Percentiles rank a stretch among this genome's conserved stretches.
Conservation (phyloP, 2,797 vertebrate genomes). For the Pterois miles region DNA sequence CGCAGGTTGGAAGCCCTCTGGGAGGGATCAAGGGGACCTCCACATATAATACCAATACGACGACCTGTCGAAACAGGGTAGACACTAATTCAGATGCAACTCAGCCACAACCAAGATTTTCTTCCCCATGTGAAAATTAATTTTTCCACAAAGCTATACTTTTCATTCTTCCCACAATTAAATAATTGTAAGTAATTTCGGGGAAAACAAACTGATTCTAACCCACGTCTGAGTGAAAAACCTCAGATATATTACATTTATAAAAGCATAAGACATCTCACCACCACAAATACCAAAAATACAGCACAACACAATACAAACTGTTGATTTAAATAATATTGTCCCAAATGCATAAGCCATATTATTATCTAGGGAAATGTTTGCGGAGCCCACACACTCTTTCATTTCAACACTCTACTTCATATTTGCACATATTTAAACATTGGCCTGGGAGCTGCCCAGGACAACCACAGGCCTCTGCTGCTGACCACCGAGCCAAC, state of each 20-base stretch:
- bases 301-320: conserved; percentile 51
- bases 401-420: conserved; percentile 47
- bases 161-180: conserved; percentile 46
- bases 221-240: conserved; percentile 37
- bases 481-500: conserved; percentile 31
- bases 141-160: conserved; percentile 56
- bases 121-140: conserved; percentile 26
- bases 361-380: conserved; percentile 42
- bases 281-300: conserved; percentile 32
- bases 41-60: conserved; percentile 62
- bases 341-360: conserved; percentile 39
- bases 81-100: conserved; percentile 53
- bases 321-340: conserved; percentile 53
- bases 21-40: conserved; percentile 76
- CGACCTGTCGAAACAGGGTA: conserved; percentile 70
- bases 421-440: conserved; percentile 51
- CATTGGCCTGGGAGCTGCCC: conserved; percentile 58
- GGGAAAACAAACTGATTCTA: conserved; percentile 56
- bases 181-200: conserved; percentile 44
- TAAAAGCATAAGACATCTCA: conserved; percentile 1
- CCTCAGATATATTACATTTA: conserved; percentile 31
- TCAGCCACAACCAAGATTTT: conserved; percentile 42
- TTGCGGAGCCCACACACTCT: conserved; percentile 44
- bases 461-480: conserved; percentile 43
- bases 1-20: conserved; percentile 77